Conservation (phyloP, 1,140 invertebrate genomes). For the Pseudomyrmex sp. region DNA sequence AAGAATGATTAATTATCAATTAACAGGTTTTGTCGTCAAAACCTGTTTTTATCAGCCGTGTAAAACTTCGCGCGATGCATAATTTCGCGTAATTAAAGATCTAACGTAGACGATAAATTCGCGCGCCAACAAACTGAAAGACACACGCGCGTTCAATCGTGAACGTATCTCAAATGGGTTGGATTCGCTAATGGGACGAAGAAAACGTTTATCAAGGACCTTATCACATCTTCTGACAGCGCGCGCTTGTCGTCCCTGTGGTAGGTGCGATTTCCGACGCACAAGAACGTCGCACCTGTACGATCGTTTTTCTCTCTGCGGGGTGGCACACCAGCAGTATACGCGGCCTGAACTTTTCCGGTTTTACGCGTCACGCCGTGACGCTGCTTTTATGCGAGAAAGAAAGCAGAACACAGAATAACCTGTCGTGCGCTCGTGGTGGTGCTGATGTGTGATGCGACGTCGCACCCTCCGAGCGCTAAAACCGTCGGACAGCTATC, state of each 20-base stretch:
- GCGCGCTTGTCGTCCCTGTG: constrained; percentile 29
- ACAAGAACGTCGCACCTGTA: constrained; percentile 60
- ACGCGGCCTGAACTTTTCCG: constrained; percentile 64
- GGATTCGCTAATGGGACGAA: constrained; percentile 47
- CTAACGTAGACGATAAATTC: not conserved
- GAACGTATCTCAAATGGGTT: constrained; percentile 17
- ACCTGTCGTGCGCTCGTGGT: constrained; percentile 31
- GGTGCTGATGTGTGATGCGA: constrained; percentile 42
- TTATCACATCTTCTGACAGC: constrained; percentile 47
- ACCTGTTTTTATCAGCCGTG: not conserved
- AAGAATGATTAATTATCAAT: constrained; percentile 2
- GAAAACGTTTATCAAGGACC: constrained; percentile 46
- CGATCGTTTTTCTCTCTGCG: constrained; percentile 73
- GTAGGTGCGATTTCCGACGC: constrained; percentile 63
- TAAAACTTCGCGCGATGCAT: not conserved
- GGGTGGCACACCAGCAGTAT: constrained; percentile 46
- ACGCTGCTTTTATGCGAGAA: constrained; percentile 60
- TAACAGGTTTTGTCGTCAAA: not conserved
- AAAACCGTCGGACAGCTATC: constrained; percentile 48
- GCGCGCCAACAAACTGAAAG: not conserved
- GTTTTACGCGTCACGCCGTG: constrained; percentile 65
- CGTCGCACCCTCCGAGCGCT: constrained; percentile 43
- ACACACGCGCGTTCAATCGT: not conserved
- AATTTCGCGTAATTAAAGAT: constrained; percentile 9
- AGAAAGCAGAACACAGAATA: constrained; percentile 32